phyloP scores from a whole-genome alignment of 2,113 vertebrate genomes.

The Bombycilla garrulus region DNA sequence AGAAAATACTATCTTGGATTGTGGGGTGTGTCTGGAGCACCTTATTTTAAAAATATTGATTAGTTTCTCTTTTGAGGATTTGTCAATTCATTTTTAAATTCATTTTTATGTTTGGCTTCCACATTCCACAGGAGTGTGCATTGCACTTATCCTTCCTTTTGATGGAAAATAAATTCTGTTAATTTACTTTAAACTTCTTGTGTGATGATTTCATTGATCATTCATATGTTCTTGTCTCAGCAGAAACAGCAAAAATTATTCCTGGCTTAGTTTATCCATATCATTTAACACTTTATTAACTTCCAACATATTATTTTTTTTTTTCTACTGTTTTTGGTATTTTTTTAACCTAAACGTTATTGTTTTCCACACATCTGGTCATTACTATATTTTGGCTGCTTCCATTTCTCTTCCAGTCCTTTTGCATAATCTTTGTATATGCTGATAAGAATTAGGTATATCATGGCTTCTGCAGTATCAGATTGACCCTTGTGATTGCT shows the following conservation, averaged over 20 bases:
- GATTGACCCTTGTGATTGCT: not conserved
- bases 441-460: not conserved
- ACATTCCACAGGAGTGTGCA: not conserved
- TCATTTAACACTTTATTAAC: not conserved
- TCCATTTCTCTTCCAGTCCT: not conserved
- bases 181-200: not conserved
- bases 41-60: not conserved
- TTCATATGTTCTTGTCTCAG: not conserved
- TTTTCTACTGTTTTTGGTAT: too few species aligned
- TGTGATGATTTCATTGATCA: not conserved
- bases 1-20: not conserved
- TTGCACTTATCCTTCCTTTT: not conserved
- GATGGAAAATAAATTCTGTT: not conserved
- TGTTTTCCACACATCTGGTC: not conserved
- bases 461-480: not conserved
- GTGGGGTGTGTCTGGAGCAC: not conserved
- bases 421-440: not conserved
- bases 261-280: not conserved
- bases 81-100: not conserved
- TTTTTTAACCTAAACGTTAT: not conserved
- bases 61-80: not conserved
- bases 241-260: not conserved
- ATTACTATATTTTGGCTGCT: not conserved
- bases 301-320: not conserved
- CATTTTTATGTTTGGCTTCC: not conserved